Conservation (phyloP, 1,140 invertebrate genomes). For the Hycleus cichorii region DNA sequence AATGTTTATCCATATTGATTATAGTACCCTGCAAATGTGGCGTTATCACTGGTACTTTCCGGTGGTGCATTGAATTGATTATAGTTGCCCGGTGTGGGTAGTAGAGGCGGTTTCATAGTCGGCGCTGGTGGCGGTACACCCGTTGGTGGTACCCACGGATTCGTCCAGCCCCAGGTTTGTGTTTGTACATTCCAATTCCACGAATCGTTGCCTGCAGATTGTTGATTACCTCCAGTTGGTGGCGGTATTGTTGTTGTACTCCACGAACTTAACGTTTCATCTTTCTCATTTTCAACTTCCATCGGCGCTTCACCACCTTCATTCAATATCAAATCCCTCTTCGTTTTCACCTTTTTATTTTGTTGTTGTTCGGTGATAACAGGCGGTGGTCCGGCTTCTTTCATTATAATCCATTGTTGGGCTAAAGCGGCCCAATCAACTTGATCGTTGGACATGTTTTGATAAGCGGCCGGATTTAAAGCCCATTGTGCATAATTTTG, state of each 20-base stretch:
- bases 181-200: constrained; percentile 33
- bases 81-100: constrained; percentile 40
- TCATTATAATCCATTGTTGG: constrained; percentile 97
- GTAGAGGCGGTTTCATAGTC: constrained; percentile 37
- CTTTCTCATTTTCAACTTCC: constrained; percentile 71
- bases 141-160: constrained; percentile 39
- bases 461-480: constrained; percentile 56
- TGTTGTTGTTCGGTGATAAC: constrained; percentile 42
- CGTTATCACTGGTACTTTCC: constrained; percentile 30
- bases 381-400: constrained; percentile 57
- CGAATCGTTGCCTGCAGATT: constrained; percentile 31
- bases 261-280: constrained; percentile 29
- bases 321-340: constrained; percentile 26
- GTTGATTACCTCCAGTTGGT: constrained; percentile 28
- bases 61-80: constrained; percentile 40
- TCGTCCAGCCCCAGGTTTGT: constrained; percentile 46
- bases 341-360: constrained; percentile 23
- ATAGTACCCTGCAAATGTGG: constrained; percentile 27
- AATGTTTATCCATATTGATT: not conserved
- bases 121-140: constrained; percentile 41
- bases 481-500: constrained; percentile 64
- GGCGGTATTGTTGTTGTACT: constrained; percentile 33
- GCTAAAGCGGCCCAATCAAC: constrained; percentile 94
- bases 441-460: constrained; percentile 49
- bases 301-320: constrained; percentile 76